phyloP scores from a whole-genome alignment of 2,797 vertebrate species.

The Moxostoma hubbsi region DNA sequence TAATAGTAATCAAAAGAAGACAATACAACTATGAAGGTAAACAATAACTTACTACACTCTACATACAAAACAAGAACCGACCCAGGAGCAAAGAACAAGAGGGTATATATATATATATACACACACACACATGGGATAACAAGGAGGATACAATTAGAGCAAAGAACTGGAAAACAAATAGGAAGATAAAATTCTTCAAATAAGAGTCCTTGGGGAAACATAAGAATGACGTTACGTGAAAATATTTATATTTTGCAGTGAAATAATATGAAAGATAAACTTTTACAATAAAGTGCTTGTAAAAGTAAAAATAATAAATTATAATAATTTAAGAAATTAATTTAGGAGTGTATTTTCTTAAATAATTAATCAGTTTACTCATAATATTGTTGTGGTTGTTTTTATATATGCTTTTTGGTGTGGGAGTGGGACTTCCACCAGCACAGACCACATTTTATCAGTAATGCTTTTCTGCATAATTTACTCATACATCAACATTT shows the following conservation, averaged over 20 bases:
- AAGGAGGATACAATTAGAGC: no score
- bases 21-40: no score
- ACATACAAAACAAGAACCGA: no score
- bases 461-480: slow-evolving; percentile 90
- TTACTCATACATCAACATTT: slow-evolving; percentile 99
- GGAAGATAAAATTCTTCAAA: no score
- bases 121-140: no score
- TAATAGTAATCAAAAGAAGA: no score
- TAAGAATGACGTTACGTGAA: neutral
- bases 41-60: no score
- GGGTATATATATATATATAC: no score
- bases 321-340: slow-evolving; percentile 6
- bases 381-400: neutral
- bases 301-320: neutral
- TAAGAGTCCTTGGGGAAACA: no score
- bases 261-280: no score
- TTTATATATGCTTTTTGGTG: neutral
- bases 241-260: neutral
- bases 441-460: slow-evolving; percentile 84
- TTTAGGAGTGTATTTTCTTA: neutral
- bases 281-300: slow-evolving; percentile 10
- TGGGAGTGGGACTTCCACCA: slow-evolving; percentile 70
- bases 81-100: no score
- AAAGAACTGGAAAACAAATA: no score
- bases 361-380: neutral